Conservation (phyloP, 2,888 invertebrate species). For the Epicampocera succincta region DNA sequence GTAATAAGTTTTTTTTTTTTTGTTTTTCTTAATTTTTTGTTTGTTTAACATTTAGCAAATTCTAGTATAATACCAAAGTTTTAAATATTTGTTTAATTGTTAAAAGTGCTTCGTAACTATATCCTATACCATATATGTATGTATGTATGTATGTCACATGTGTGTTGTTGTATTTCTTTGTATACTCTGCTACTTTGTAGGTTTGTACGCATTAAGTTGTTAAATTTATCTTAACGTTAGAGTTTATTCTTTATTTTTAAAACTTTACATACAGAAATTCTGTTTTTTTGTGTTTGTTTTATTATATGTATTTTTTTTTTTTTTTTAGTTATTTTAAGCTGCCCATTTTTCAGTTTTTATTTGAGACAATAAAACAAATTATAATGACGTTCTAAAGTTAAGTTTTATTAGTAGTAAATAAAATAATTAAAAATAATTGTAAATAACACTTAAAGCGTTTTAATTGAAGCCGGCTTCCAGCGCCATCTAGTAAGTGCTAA, state of each 20-base stretch:
- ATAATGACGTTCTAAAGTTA: slow-evolving; percentile 45
- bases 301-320: no score
- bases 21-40: slow-evolving; percentile 30
- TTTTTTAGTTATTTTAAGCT: slow-evolving; percentile 63
- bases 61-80: slow-evolving; percentile 81
- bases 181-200: slow-evolving; percentile 41
- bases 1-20: slow-evolving; percentile 38
- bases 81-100: slow-evolving; percentile 71
- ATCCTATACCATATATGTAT: no score
- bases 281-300: slow-evolving; percentile 13
- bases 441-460: slow-evolving; percentile 48
- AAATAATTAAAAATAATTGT: slow-evolving; percentile 66
- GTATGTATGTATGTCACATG: no score
- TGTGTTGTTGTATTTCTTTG: slow-evolving; percentile 66
- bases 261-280: neutral
- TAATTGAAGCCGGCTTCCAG: neutral
- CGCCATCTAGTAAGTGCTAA: neutral
- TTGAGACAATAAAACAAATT: slow-evolving; percentile 59
- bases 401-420: slow-evolving; percentile 46
- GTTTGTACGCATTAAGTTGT: slow-evolving; percentile 39
- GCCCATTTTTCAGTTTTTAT: slow-evolving; percentile 62
- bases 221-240: slow-evolving; percentile 40
- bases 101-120: slow-evolving; percentile 56
- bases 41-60: slow-evolving; percentile 70
- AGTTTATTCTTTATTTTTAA: slow-evolving; percentile 15